Evolutionary conservation across 1,140 invertebrate genomes (phyloP), one percentile per base, ranked within the genome.

Genomic region (Drosophila leontia): DNA sequence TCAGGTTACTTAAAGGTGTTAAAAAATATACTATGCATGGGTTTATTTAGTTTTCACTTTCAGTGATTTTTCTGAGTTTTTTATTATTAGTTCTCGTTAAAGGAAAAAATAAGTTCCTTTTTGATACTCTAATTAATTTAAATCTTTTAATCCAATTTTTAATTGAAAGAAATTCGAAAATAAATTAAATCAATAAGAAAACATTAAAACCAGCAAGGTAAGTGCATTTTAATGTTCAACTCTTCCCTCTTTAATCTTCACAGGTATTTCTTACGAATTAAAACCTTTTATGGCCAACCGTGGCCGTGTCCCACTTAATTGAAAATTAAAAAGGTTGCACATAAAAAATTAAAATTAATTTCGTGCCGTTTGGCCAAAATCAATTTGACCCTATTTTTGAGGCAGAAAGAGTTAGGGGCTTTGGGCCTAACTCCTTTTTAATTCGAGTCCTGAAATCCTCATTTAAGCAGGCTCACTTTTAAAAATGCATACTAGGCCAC

Each of bases 261-360:
- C 42, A 47, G 44, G 42, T 48, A 45, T 44, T 72, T 32, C 42
- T 35, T 58, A 15, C 41, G 26, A 75, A 59, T 61, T 41, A 60
- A 55, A 79, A 45, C 75, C 60, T 59, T 79, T 80, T 48, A 62
- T 53, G 68, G 50, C 55, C 35, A 17, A 17, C 42, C 62, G 23
- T 57, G 42, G 61, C 76, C 9, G 26, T 37, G 37, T 23, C 4
- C 19, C 37, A 50, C 53, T 90, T 90, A 79, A 90, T 90, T 85
- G 85, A 90, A 90, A 90, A 90, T 90, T 84, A 90, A 90, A 90
- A 90, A 90, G 85, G 85, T 39, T 85, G 47, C 67, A 55, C 62
- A 90, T 90, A 74, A 90, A 90, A 90, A 90, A 85, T 85, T 79
- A 74, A 90, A 90, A 90, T 90, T 82, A 90, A 90, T 90, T 90